A percentile compares a stretch with the other conserved stretches of the same genome.
These are phyloP conservation scores for Periophthalmus modestus DNA, from an alignment of 2,113 vertebrate species.

Conservation along the genomic window DNA sequence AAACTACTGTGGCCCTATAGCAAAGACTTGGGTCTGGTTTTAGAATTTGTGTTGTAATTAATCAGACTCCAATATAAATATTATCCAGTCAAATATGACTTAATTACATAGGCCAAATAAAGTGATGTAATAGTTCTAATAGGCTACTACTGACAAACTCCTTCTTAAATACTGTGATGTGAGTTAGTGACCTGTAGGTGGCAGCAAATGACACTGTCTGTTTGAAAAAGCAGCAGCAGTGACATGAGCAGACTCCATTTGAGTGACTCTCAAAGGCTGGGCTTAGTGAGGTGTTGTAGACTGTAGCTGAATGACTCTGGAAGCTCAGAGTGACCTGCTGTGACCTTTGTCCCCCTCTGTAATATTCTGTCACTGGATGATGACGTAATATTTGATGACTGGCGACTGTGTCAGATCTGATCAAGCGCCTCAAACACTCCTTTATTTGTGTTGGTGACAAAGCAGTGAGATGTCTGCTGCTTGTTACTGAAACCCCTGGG, in stretches of 20 bases:
- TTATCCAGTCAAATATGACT: too few relatives aligned
- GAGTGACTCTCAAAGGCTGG: not conserved
- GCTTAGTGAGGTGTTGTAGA: not conserved
- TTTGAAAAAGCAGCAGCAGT: not conserved
- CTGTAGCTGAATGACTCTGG: not conserved
- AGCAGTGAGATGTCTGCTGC: slow-evolving; percentile 44
- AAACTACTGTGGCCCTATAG: too few relatives aligned
- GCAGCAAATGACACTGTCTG: slow-evolving; percentile 11
- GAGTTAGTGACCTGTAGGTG: slow-evolving; percentile 12
- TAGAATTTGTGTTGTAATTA: too few relatives aligned
- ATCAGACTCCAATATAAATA: too few relatives aligned
- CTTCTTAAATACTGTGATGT: slow-evolving; percentile 22
- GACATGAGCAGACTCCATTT: not conserved
- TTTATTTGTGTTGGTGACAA: slow-evolving; percentile 42
- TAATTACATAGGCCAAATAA: too few relatives aligned
- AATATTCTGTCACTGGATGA: not conserved
- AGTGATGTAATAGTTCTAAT: too few relatives aligned
- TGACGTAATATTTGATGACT: not conserved
- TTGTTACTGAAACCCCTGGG: slow-evolving; percentile 31
- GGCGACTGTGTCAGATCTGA: slow-evolving; percentile 36
- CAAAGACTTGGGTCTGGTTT: too few relatives aligned
- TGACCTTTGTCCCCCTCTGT: not conserved
- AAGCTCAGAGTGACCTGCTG: not conserved
- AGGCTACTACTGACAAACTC: too few relatives aligned
- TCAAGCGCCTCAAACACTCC: slow-evolving; percentile 29